phyloP scores from a whole-genome alignment of 2,797 vertebrate species.

The Leucoraja ocellata region DNA sequence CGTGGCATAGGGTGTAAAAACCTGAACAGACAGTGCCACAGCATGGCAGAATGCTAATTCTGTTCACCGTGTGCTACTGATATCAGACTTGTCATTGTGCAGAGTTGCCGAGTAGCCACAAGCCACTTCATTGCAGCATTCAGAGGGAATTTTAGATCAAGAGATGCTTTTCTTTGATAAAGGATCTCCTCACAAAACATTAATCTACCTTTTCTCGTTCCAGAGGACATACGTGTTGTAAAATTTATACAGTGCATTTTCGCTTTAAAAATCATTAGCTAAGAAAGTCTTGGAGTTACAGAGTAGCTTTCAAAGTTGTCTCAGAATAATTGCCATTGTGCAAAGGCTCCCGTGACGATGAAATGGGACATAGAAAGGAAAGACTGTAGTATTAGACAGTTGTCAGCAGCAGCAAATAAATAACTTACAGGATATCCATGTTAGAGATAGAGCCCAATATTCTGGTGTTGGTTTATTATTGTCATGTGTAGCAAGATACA shows the following conservation, averaged over 20 bases:
- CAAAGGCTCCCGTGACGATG: neutral
- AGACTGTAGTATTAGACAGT: neutral
- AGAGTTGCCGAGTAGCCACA: neutral
- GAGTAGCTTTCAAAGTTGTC: neutral
- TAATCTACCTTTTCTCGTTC: neutral
- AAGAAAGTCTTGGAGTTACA: neutral
- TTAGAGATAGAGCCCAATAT: neutral
- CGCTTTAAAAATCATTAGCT: neutral
- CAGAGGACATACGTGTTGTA: neutral
- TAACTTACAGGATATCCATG: neutral
- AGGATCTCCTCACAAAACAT: neutral
- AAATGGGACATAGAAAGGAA: neutral
- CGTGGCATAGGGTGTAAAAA: neutral
- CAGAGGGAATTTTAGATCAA: neutral
- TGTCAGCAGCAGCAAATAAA: neutral
- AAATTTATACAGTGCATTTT: neutral
- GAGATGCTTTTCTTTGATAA: neutral
- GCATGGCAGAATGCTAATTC: slow-evolving; percentile 30
- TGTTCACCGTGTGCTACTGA: neutral
- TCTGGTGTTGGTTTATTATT: neutral
- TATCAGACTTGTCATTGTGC: slow-evolving; percentile 22
- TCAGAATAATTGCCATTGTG: neutral
- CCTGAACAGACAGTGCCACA: slow-evolving; percentile 4
- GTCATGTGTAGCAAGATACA: too few relatives aligned
- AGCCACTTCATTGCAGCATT: neutral